Percentiles rank a stretch among this genome's conserved stretches.
phyloP scores from a whole-genome alignment of 2,888 invertebrate genomes.

The Pseudococcus longispinus region DNA sequence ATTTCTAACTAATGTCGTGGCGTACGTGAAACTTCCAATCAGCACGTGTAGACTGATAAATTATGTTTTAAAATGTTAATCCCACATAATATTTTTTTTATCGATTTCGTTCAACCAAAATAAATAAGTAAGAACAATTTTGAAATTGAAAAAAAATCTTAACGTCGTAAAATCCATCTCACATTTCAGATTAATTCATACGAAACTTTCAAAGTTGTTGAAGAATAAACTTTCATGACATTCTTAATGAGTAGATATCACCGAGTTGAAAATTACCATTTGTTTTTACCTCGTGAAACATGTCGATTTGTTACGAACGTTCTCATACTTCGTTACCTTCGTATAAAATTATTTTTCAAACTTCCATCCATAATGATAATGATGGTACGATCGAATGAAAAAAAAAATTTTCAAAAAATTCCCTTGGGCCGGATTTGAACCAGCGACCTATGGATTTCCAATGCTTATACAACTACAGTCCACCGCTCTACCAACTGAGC shows the following conservation, averaged over 20 bases:
- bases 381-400: background rate
- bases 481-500: conserved; percentile 62
- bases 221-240: background rate
- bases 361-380: background rate
- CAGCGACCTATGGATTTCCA: conserved; percentile 57
- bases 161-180: background rate
- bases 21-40: background rate
- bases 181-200: background rate
- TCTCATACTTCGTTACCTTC: background rate
- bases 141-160: background rate
- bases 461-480: conserved; percentile 60
- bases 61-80: no score
- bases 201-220: background rate
- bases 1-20: background rate
- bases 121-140: no score
- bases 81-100: no score
- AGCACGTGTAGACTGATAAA: no score
- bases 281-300: background rate
- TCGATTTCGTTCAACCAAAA: no score
- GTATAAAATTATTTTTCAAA: background rate
- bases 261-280: background rate
- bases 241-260: background rate
- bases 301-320: background rate
- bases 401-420: conserved; percentile 42
- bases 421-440: conserved; percentile 57